phyloP scores from a whole-genome alignment of 2,113 vertebrate species.

The Kobus ellipsiprymnus region DNA sequence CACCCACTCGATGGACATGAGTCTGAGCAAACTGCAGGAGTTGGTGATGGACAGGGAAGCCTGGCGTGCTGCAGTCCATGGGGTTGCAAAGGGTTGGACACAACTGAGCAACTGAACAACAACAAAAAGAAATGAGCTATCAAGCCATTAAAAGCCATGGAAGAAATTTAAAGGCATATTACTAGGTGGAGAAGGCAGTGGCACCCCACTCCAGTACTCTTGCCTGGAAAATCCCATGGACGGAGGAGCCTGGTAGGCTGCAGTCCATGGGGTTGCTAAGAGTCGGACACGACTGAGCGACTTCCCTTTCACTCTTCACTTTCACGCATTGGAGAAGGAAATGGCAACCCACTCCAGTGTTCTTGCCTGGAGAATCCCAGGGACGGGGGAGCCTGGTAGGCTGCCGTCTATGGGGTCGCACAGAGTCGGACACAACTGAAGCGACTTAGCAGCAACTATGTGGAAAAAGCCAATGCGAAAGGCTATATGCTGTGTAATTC shows the following conservation, averaged over 20 bases:
- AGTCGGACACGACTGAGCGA: no score
- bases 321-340: no score
- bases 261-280: no score
- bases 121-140: background rate
- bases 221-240: no score
- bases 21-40: background rate
- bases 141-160: background rate
- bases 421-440: no score
- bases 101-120: background rate
- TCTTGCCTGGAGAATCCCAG: no score
- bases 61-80: background rate
- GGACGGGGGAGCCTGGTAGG: no score
- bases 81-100: background rate
- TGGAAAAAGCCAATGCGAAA: background rate
- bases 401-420: no score
- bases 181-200: background rate
- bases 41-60: background rate
- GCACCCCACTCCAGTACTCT: no score
- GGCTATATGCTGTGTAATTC: background rate
- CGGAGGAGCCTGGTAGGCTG: no score
- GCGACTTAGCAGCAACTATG: background rate
- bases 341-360: no score
- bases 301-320: no score
- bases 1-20: background rate
- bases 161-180: background rate